Conservation (phyloP, 2,888 invertebrate genomes). For the Micropterix aruncella region DNA sequence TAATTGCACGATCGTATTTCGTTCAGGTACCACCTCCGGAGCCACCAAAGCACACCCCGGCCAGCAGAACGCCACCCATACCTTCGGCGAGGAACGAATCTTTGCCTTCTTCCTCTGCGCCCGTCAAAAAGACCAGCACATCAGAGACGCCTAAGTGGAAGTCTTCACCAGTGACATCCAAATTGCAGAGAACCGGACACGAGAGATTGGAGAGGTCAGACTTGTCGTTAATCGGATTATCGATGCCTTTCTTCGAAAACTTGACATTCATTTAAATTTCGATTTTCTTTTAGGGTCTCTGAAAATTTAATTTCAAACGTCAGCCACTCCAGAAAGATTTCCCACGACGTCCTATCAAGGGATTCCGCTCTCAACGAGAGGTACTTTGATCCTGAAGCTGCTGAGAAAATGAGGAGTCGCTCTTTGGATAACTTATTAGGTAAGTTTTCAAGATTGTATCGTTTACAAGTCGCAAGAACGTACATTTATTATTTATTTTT, state of each 20-base stretch:
- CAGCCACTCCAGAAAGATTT: conserved; percentile 43
- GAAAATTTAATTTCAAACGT: conserved; percentile 5
- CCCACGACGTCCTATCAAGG: conserved; percentile 63
- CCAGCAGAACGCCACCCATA: conserved; percentile 7
- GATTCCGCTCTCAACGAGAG: conserved; percentile 79
- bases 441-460: too few relatives aligned
- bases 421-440: conserved; percentile 71
- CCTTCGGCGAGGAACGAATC: conserved; percentile 10
- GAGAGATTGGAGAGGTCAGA: not conserved
- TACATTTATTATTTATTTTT: too few relatives aligned
- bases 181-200: conserved; percentile 21
- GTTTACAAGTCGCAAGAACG: too few relatives aligned
- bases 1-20: too few relatives aligned
- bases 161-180: conserved; percentile 12
- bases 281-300: not conserved
- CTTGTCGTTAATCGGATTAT: too few relatives aligned
- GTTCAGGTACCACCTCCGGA: conserved; percentile 51
- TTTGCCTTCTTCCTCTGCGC: conserved; percentile 9
- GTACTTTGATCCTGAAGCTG: conserved; percentile 57
- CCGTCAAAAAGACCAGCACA: conserved; percentile 15
- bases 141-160: conserved; percentile 7
- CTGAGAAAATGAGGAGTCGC: conserved; percentile 65
- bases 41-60: conserved; percentile 28
- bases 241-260: too few relatives aligned
- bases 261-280: too few relatives aligned